Base-by-base conservation (phyloP, 2,888 invertebrate species). In the Leucoma salicis region DNA sequence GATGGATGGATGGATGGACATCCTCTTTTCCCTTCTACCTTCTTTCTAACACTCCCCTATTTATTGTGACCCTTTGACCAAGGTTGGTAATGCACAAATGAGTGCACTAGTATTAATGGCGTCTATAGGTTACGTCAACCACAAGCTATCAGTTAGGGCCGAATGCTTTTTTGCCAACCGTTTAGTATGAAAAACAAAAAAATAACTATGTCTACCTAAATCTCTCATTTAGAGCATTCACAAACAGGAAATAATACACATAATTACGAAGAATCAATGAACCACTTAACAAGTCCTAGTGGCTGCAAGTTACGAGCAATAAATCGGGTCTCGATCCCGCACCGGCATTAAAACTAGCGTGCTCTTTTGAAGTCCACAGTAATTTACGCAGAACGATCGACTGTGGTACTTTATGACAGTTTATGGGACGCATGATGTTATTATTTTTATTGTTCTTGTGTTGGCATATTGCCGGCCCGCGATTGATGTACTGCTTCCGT, bases 281-380 rank as follows among this genome's bases (percentile, higher is more conserved):
- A 31, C 43, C 43, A 43, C 43, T 43, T 39, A 43, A 29, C 35
- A 11, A 1, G 25, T 11, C 14, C 33, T 16, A 31, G 34, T 13
- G 39, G 31, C 31, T 37, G 31, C 35, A 12, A n/a, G 28, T 44
- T 44, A 44, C 18, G 39, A 36, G 15, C 39, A 29, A 39, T 44
- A 44, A 44, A 44, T 44, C 44, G 39, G 28, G 39, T 15, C 18
- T 31, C 38, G 25, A 39, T 39, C 44, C 31, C 21, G 31, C 31
- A 35, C 27, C 16, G 37, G 14, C 38, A 38, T 21, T 43, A 38
- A 38, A 43, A 24, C 10, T 4, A 10, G 27, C 15, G 18, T 14
- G 18, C 24, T 35, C 61, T 73, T 49, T 66, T 78, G 43, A 74
- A 82, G 53, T 86, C 78, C 1, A 81, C 74, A 1, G 78, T 82